Base-by-base conservation (phyloP, 2,113 vertebrate genomes). In the Pantherophis guttatus region DNA sequence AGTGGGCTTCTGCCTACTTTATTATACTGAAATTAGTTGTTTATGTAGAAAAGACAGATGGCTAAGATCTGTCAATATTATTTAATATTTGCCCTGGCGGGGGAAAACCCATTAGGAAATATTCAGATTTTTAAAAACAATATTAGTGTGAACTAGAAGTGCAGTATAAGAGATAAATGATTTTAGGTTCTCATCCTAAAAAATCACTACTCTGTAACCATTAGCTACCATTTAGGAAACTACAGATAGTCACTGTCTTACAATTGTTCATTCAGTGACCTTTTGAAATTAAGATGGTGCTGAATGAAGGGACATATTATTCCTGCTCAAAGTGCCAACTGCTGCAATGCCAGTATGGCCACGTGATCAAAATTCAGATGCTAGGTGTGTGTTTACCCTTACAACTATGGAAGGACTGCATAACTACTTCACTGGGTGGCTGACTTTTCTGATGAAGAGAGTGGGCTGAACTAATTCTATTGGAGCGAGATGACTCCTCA, bases 21-120 rank as follows among this genome's bases (percentile, higher is more conserved):
- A n/a, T 70, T 70, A n/a, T 70, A n/a, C 26, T 70, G 65, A 70
- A n/a, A 5, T 70, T 70, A n/a, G 65, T 70, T 70, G 29, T 70
- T 70, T 70, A 70, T n/a, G 29, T 70, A 70, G 29, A 29, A 70
- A n/a, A 70, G 2, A n/a, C 24, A 62, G 59, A 26, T 26, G 24
- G 59, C 4, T 52, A 87, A 53, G 52, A 26, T 13, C 7, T 29
- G 5, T 12, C 21, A 58, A 26, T 33, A 59, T 88, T 95, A 48
- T 54, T 13, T 1, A 89, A 53, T 87, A 93, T 91, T 94, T 89
- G 94, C 50, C 93, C 57, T 44, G 94, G 59, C 90, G 70, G 53
- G 52, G 26, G 94, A 89, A 3, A 75, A 93, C 13, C 11, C 62
- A 70, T 70, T 70, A 70, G 29, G 65, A 70, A n/a, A n/a, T 70